These are phyloP conservation scores for Kryptolebias marmoratus DNA, from an alignment of 2,113 vertebrate genomes.

Conservation along the genomic window DNA sequence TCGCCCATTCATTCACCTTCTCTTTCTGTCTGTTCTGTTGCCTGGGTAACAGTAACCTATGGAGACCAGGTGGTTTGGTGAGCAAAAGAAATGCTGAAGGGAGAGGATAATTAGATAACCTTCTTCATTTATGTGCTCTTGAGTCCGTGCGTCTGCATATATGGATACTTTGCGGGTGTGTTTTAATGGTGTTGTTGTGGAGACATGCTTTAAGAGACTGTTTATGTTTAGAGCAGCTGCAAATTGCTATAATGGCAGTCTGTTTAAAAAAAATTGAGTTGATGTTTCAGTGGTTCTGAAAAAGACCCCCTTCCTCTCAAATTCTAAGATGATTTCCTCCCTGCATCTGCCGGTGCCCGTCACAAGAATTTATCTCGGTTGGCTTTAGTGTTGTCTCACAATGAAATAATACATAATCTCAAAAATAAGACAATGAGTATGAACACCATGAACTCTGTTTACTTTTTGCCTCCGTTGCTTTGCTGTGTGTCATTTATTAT, in stretches of 20 bases:
- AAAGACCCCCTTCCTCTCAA: neutral
- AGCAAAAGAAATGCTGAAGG: conserved; percentile 58
- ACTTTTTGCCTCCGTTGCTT: no score
- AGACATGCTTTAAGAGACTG: conserved; percentile 8
- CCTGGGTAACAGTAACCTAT: conserved; percentile 80
- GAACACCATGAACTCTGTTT: neutral
- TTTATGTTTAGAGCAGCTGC: neutral
- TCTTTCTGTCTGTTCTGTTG: conserved; percentile 68
- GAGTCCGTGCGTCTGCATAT: conserved; percentile 1
- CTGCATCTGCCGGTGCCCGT: neutral
- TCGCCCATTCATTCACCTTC: conserved; percentile 59
- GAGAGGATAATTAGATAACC: conserved; percentile 61
- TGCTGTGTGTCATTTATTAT: no score
- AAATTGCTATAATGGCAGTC: neutral
- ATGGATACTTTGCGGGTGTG: neutral
- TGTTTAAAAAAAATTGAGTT: neutral
- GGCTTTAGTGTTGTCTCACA: neutral
- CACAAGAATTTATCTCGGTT: neutral
- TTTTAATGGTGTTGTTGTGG: neutral
- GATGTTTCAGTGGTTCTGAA: neutral
- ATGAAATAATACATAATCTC: neutral
- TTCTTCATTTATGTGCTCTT: conserved; percentile 25
- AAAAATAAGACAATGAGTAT: no score
- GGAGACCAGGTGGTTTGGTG: conserved; percentile 70
- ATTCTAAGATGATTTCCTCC: neutral